Evolutionary conservation across 1,140 invertebrate species (phyloP), one percentile per base, ranked within the genome.

Genomic region (Hirudo medicinalis): DNA sequence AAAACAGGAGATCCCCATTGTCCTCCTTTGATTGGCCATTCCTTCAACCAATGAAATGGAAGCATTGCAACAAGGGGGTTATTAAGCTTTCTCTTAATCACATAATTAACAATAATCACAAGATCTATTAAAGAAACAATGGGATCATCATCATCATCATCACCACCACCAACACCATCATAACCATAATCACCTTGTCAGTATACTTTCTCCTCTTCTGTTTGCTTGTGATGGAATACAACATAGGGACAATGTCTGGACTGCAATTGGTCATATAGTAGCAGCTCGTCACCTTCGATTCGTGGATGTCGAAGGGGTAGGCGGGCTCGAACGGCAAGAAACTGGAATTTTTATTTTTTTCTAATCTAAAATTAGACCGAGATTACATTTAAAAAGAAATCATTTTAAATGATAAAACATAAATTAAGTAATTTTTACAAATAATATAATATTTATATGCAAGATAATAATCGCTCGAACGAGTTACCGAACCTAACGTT

Each of bases 21-120:
- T 11, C 69, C 69, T 11, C 69, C 69, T 54, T 70, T 70, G n/a
- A 70, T 49, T 49, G 69, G 69, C 69, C 69, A 70, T 32, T 70
- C 69, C 69, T 70, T 22, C 60, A 49, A 49, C 43, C 43, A 49
- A 49, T 49, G 43, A 49, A 11, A 49, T 15, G 4, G 4, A 8
- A 8, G 43, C 43, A 49, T 49, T 13, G 11, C 15, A 49, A 49
- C 15, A 49, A 49, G 3, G 9, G 15, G 6, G 6, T 36, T 49
- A 49, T 15, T 49, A 49, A 49, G 9, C 43, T 49, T 11, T 49
- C 43, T 6, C 43, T 49, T 49, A 49, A 17, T 5, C 15, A 49
- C 43, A 49, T 49, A 17, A 49, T 49, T 49, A 49, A 49, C 43
- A 11, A 49, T 49, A 49, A 6, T 49, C 43, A 49, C 43, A 11